A percentile compares a stretch with the other conserved stretches of the same genome.
Conservation (phyloP, 2,113 vertebrate genomes). For the Megaptera novaeangliae region DNA sequence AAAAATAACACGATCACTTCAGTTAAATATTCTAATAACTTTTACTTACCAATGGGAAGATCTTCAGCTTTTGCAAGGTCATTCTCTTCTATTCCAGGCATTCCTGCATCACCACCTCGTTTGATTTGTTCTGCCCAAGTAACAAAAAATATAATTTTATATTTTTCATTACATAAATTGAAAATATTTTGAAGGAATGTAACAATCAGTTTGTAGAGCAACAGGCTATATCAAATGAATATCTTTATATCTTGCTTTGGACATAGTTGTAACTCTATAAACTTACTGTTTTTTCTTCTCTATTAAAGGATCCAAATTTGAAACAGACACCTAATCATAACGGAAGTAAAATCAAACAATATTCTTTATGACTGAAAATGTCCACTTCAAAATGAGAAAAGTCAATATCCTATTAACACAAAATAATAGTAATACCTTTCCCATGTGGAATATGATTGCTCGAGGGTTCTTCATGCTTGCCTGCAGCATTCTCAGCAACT, state of each 20-base stretch:
- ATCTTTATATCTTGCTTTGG: background rate
- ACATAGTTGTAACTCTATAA: background rate
- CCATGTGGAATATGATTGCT: conserved; percentile 69
- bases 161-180: background rate
- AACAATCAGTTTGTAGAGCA: conserved; percentile 24
- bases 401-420: background rate
- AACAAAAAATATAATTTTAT: conserved; percentile 52
- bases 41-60: conserved; percentile 87
- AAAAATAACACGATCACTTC: conserved; percentile 30
- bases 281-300: background rate
- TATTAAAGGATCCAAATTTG: conserved; percentile 1
- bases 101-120: conserved; percentile 93
- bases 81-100: conserved; percentile 98
- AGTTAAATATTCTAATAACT: background rate
- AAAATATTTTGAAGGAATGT: conserved; percentile 27
- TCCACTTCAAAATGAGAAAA: background rate
- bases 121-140: conserved; percentile 87
- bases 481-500: conserved; percentile 49
- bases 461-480: conserved; percentile 79
- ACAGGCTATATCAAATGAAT: background rate
- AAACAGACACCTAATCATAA: conserved; percentile 29
- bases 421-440: conserved; percentile 78
- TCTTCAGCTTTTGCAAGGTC: conserved; percentile 91
- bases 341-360: conserved; percentile 19
- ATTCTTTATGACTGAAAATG: background rate